phyloP scores from a whole-genome alignment of 2,888 invertebrate species.

The Thymelicus sylvestris region DNA sequence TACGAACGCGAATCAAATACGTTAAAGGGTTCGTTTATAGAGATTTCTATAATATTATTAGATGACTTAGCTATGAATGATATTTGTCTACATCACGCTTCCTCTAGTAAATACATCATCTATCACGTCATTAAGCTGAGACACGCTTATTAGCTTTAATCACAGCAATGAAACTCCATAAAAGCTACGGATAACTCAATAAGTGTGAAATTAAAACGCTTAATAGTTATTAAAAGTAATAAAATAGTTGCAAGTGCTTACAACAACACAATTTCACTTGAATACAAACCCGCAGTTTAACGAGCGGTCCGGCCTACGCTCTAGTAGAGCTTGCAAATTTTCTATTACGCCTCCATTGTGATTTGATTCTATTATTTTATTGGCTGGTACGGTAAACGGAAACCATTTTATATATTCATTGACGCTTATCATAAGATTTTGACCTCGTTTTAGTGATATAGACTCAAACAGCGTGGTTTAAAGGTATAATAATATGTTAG shows the following conservation, averaged over 20 bases:
- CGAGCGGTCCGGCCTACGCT: slow-evolving; percentile 10
- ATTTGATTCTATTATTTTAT: slow-evolving; percentile 26
- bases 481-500: not conserved
- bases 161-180: not conserved
- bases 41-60: too few species aligned
- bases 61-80: too few species aligned
- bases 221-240: slow-evolving; percentile 31
- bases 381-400: slow-evolving; percentile 13
- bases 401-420: slow-evolving; percentile 11
- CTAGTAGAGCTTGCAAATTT: slow-evolving; percentile 22
- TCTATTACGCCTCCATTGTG: slow-evolving; percentile 35
- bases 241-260: slow-evolving; percentile 6
- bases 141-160: slow-evolving; percentile 5
- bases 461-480: not conserved
- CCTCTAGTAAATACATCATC: not conserved
- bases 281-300: slow-evolving; percentile 20
- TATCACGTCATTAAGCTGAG: not conserved
- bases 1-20: too few species aligned
- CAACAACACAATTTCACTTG: slow-evolving; percentile 28
- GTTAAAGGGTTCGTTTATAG: too few species aligned
- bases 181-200: not conserved
- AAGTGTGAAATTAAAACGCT: slow-evolving; percentile 34
- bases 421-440: not conserved
- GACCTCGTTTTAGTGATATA: slow-evolving; percentile 1
- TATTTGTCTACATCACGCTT: not conserved